Percentiles rank a stretch among this genome's conserved stretches.
These are phyloP conservation scores for Junonia oenone DNA, from an alignment of 2,888 invertebrate genomes.

Conservation along the genomic window DNA sequence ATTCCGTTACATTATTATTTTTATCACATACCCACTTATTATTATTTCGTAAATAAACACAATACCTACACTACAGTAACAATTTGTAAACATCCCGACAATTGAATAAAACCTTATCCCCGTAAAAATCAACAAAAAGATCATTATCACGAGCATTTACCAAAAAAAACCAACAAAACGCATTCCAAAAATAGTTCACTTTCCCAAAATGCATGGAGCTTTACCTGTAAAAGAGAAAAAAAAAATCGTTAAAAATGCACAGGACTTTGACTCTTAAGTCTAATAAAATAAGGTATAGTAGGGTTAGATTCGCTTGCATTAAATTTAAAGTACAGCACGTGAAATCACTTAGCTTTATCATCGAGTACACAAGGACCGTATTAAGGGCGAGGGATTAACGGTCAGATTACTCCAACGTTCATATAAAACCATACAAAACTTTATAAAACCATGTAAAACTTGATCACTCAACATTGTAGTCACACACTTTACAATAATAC, in stretches of 20 bases:
- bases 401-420: conserved; percentile 35
- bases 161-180: conserved; percentile 2
- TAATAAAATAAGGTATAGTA: not conserved
- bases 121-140: not conserved
- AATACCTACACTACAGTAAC: not conserved
- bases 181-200: conserved; percentile 12
- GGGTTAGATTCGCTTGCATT: not conserved
- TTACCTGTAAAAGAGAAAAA: conserved; percentile 29
- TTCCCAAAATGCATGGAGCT: not conserved
- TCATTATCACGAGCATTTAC: not conserved
- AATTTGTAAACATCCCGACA: not conserved
- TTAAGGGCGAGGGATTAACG: conserved; percentile 36
- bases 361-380: conserved; percentile 36
- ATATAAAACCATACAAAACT: conserved; percentile 28
- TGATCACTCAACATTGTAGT: too few relatives aligned
- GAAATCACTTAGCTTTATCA: conserved; percentile 43
- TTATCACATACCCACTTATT: not conserved
- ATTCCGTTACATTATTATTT: not conserved
- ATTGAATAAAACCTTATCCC: not conserved
- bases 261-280: not conserved
- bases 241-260: not conserved
- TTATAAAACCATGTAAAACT: too few relatives aligned
- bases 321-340: conserved; percentile 32
- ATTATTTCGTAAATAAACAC: not conserved
- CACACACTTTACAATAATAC: too few relatives aligned